Percentiles rank a stretch among this genome's conserved stretches.
Conservation (phyloP, 2,797 vertebrate species). For the Clamator glandarius region DNA sequence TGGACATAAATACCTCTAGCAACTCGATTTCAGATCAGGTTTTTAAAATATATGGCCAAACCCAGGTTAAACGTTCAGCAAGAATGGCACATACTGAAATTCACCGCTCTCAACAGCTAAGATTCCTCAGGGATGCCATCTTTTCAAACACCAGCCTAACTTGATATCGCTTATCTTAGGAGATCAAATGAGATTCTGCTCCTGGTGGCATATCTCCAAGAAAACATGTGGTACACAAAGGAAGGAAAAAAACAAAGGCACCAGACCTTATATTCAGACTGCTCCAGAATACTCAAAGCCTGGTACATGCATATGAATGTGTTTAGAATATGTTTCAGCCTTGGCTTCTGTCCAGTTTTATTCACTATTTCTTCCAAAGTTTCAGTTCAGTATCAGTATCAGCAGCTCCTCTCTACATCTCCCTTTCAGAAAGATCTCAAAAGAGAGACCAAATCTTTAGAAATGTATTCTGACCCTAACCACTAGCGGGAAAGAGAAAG, state of each 20-base stretch:
- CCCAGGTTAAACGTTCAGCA: not conserved
- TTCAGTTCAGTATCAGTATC: slow-evolving; percentile 32
- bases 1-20: not conserved
- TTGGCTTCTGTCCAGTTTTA: slow-evolving; percentile 49
- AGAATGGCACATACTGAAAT: not conserved
- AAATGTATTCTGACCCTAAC: slow-evolving; percentile 47
- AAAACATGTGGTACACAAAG: slow-evolving; percentile 39
- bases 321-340: slow-evolving; percentile 43
- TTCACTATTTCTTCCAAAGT: slow-evolving; percentile 45
- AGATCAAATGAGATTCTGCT: slow-evolving; percentile 45
- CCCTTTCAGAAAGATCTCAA: slow-evolving; percentile 49
- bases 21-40: slow-evolving; percentile 11
- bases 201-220: not conserved
- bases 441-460: slow-evolving; percentile 31
- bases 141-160: slow-evolving; percentile 9
- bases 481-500: slow-evolving; percentile 31
- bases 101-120: not conserved
- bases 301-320: slow-evolving; percentile 44
- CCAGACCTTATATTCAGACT: slow-evolving; percentile 14
- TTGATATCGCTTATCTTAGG: slow-evolving; percentile 7
- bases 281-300: not conserved
- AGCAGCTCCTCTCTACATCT: slow-evolving; percentile 47
- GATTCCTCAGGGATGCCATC: slow-evolving; percentile 10
- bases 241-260: slow-evolving; percentile 2
- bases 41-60: slow-evolving; percentile 6